Percentiles rank a stretch among this genome's conserved stretches.
Conservation (phyloP, 2,888 invertebrate species). For the Pseudococcus longispinus region DNA sequence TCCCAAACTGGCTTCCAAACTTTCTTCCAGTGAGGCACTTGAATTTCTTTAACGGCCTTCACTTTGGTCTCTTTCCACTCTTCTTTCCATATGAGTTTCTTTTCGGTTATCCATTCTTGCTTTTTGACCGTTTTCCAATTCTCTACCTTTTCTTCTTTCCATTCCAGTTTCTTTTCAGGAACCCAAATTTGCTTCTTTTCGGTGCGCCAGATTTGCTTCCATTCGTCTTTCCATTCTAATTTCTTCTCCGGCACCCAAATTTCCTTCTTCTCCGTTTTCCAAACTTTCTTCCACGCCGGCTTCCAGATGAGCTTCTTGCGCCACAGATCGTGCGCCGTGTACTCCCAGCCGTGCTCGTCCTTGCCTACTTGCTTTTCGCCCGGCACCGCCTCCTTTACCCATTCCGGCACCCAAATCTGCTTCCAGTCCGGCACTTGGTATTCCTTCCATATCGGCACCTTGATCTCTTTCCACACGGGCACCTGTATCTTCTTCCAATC, state of each 20-base stretch:
- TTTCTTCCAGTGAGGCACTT: constrained; percentile 69
- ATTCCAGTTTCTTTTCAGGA: constrained; percentile 68
- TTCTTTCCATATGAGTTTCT: constrained; percentile 70
- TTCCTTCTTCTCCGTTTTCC: constrained; percentile 75
- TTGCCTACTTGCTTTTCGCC: constrained; percentile 72
- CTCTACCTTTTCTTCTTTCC: constrained; percentile 67
- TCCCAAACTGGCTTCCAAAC: constrained; percentile 75
- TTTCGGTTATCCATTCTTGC: constrained; percentile 73
- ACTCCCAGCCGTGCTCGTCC: constrained; percentile 71
- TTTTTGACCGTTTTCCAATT: constrained; percentile 71
- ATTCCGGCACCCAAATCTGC: constrained; percentile 67
- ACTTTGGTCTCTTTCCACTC: constrained; percentile 70
- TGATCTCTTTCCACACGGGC: constrained; percentile 71
- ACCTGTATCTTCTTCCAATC: constrained; percentile 74
- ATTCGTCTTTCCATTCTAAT: constrained; percentile 68
- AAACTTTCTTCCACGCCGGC: constrained; percentile 74
- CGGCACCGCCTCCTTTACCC: constrained; percentile 69
- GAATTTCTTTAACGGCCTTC: constrained; percentile 72
- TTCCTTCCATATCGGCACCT: constrained; percentile 73
- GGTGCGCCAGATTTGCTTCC: constrained; percentile 71
- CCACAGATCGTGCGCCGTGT: constrained; percentile 73
- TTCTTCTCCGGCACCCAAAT: constrained; percentile 69
- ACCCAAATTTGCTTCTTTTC: constrained; percentile 74
- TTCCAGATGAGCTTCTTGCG: constrained; percentile 76
- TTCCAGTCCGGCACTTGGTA: constrained; percentile 75